Conservation (phyloP, 1,140 invertebrate genomes). For the Ectropis grisescens region DNA sequence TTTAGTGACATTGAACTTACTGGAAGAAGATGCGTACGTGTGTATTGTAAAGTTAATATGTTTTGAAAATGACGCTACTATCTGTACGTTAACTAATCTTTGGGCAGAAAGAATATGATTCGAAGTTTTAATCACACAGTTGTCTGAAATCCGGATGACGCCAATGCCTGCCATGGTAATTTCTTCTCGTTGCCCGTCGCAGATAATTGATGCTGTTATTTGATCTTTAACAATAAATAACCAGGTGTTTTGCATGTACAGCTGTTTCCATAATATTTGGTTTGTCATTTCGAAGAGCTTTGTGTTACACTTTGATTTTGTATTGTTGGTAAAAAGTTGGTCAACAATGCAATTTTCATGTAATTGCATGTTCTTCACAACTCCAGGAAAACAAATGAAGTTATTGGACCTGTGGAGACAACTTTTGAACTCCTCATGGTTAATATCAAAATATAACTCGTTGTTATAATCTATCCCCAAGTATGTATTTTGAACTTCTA, state of each 20-base stretch:
- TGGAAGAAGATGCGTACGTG: background rate
- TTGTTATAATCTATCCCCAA: slow-evolving; percentile 7
- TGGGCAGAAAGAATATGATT: slow-evolving; percentile 2
- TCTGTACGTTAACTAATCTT: slow-evolving; percentile 1
- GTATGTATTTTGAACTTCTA: background rate
- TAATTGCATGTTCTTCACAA: slow-evolving; percentile 9
- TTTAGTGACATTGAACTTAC: no score
- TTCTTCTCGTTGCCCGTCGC: slow-evolving; percentile 4
- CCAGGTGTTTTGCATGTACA: slow-evolving; percentile 5
- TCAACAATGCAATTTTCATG: slow-evolving; percentile 9
- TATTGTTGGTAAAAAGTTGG: slow-evolving; percentile 4
- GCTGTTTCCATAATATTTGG: slow-evolving; percentile 6
- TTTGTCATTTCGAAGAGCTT: slow-evolving; percentile 1
- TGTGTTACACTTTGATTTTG: slow-evolving; percentile 2
- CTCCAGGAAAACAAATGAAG: slow-evolving; percentile 8
- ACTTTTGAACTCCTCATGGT: slow-evolving; percentile 4
- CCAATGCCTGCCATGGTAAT: no score
- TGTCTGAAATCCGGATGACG: no score
- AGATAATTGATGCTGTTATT: slow-evolving; percentile 3
- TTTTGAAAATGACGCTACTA: slow-evolving; percentile 4
- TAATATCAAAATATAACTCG: slow-evolving; percentile 6
- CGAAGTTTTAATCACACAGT: slow-evolving; percentile 5
- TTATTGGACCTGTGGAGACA: slow-evolving; percentile 1
- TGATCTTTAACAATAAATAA: slow-evolving; percentile 3
- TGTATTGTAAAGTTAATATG: background rate